Conservation (phyloP, 1,140 invertebrate species). For the Penaeus japonicus region DNA sequence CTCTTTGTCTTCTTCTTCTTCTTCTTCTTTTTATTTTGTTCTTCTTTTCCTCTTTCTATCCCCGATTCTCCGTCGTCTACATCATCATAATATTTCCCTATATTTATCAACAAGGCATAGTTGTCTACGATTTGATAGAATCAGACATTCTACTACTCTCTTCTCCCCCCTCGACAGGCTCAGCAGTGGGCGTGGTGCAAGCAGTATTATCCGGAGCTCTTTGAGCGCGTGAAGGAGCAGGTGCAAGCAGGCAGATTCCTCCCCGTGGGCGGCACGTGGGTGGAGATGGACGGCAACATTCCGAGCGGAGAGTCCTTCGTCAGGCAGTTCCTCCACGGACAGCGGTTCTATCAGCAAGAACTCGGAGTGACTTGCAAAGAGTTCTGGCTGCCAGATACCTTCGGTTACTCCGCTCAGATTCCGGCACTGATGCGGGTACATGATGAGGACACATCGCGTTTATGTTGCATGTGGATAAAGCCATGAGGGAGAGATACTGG, state of each 20-base stretch:
- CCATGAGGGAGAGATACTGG: too few relatives aligned
- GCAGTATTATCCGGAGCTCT: slow-evolving; percentile 67
- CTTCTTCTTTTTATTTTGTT: too few relatives aligned
- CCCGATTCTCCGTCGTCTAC: too few relatives aligned
- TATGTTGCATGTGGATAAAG: too few relatives aligned
- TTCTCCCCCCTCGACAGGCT: slow-evolving; percentile 62
- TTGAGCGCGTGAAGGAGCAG: slow-evolving; percentile 60
- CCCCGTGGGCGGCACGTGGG: slow-evolving; percentile 65
- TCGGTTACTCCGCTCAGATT: slow-evolving; percentile 70
- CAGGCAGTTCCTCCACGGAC: slow-evolving; percentile 70
- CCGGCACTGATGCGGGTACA: slow-evolving; percentile 68
- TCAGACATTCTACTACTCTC: not conserved
- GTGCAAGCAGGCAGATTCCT: slow-evolving; percentile 43
- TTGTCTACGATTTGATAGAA: too few relatives aligned
- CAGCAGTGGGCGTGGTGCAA: slow-evolving; percentile 70
- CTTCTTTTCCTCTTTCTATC: too few relatives aligned
- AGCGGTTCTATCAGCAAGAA: slow-evolving; percentile 68
- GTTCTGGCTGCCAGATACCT: slow-evolving; percentile 72
- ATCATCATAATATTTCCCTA: too few relatives aligned
- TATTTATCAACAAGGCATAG: too few relatives aligned
- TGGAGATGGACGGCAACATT: slow-evolving; percentile 71
- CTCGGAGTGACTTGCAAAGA: slow-evolving; percentile 66
- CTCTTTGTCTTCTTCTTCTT: too few relatives aligned
- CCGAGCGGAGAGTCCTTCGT: slow-evolving; percentile 70
- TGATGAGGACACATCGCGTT: too few relatives aligned